Evolutionary conservation across 2,113 vertebrate genomes (phyloP).

Genomic region (Gallinago jamesoni): DNA sequence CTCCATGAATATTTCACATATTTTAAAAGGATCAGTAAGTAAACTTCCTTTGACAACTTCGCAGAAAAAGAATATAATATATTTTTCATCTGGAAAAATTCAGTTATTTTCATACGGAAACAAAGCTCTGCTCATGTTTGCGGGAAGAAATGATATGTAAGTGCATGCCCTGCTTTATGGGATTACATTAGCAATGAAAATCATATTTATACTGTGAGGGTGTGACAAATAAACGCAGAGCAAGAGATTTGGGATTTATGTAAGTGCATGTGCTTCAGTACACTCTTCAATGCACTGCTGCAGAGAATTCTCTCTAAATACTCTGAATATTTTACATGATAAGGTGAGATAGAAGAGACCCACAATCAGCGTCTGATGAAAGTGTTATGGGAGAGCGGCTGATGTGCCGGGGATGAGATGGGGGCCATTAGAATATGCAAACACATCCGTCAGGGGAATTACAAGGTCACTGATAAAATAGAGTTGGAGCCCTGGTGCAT

Average conservation of each 20-base stretch:
- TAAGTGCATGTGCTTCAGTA: background rate
- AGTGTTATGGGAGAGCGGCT: background rate
- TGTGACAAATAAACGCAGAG: background rate
- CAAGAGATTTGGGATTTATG: background rate
- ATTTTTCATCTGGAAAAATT: background rate
- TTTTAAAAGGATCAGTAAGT: background rate
- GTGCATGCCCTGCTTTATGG: background rate
- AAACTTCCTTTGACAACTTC: background rate
- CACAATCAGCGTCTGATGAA: background rate
- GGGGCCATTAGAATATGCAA: constrained; percentile 14
- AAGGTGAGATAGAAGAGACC: background rate
- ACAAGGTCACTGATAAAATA: background rate
- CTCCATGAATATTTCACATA: background rate
- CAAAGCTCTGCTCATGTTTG: background rate
- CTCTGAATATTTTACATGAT: background rate
- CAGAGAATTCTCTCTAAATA: background rate
- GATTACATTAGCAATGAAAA: background rate
- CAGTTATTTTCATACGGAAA: background rate
- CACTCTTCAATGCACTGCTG: background rate
- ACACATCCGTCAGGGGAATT: constrained; percentile 16
- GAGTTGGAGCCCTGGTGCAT: background rate
- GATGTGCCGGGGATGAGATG: constrained; percentile 16
- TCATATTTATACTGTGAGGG: background rate
- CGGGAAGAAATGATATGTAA: background rate
- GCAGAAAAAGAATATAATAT: background rate